Base-by-base conservation (phyloP, 2,888 invertebrate species). In the Cheilosia pagana region DNA sequence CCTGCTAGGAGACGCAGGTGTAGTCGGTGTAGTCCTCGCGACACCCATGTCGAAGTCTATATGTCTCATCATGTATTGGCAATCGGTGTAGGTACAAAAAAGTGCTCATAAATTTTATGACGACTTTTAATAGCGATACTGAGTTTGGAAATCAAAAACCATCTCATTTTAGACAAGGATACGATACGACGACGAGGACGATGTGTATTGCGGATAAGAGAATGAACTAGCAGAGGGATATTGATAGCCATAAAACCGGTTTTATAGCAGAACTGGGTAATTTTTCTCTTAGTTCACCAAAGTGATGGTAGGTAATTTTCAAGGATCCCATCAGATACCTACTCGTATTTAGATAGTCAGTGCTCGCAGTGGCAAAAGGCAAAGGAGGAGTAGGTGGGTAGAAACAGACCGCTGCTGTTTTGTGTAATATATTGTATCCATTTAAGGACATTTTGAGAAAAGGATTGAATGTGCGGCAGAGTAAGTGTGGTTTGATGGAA, bases 401-500 rank as follows among this genome's bases (percentile, higher is more conserved):
- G 1, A 21, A 43, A 28, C 0, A 19, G 45, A 35, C 3, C 50
- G 16, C 53, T 23, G 43, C 67, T 59, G 23, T 14, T 39, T 25
- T 68, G 60, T 52, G 35, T 65, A 71, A 48, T 71, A 23, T 50
- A 50, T 50, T 31, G 28, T n/a, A 62, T 31, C 57, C 52, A 62
- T 78, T 74, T 68, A 52, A 78, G 72, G 78, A 83, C 74, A 74
- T 57, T 60, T 52, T 48, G 41, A 16, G 43, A 62, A 68, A 67
- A 60, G 62, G 62, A 62, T 68, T 63, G 31, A 43, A 35, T 67
- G 16, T 77, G 45, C 59, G 67, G 39, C 48, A 43, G 63, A 43
- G 63, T 39, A 63, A 55, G 67, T 76, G 68, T 65, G 79, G 70
- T 78, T 52, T 83, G 59, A 83, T 75, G 63, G 79, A 79, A 79